A percentile compares a stretch with the other conserved stretches of the same genome.
Evolutionary conservation across 2,113 vertebrate species (phyloP).

Genomic region (Corydoras maculifer): DNA sequence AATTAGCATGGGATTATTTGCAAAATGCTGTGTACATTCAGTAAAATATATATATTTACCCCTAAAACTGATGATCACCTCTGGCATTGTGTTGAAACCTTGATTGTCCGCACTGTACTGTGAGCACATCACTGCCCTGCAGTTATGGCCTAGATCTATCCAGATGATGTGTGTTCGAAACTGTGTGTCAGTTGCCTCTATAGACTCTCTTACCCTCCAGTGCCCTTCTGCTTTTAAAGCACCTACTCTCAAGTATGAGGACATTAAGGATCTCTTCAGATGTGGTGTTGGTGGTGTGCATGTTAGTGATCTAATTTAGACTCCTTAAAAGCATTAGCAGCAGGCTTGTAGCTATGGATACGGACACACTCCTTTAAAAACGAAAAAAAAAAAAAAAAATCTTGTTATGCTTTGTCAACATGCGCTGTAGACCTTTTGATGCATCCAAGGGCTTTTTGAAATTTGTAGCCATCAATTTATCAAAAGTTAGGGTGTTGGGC

Average conservation of each 20-base stretch:
- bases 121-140: constrained; percentile 15
- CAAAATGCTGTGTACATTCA: neutral
- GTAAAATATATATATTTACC: neutral
- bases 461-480: too few species aligned
- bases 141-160: constrained; percentile 26
- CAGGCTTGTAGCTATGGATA: too few species aligned
- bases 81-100: neutral
- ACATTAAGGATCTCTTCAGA: too few species aligned
- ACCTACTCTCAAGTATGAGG: neutral
- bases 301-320: neutral
- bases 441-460: too few species aligned
- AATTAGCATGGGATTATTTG: neutral
- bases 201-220: neutral
- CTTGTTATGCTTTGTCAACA: too few species aligned
- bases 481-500: too few species aligned
- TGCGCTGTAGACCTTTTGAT: too few species aligned
- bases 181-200: constrained; percentile 12
- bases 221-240: constrained; percentile 15
- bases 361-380: too few species aligned
- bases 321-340: neutral
- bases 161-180: constrained; percentile 23
- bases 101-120: constrained; percentile 1
- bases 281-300: neutral
- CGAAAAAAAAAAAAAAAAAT: too few species aligned
- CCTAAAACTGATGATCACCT: neutral